Evolutionary conservation across 1,140 invertebrate genomes (phyloP).

Genomic region (Anthonomus grandis): DNA sequence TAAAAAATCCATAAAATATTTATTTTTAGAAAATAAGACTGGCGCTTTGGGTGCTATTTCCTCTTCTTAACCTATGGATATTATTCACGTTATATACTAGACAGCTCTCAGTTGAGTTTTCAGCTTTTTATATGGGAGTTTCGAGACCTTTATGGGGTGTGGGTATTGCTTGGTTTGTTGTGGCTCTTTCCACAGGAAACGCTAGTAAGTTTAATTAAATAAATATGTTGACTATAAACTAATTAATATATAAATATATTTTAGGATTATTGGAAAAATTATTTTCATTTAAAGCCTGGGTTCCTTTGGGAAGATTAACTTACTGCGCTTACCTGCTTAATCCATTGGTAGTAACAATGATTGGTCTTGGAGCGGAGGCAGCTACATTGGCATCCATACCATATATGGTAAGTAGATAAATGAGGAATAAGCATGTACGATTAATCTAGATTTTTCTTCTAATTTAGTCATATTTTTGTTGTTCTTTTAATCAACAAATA

Average conservation of each 20-base stretch:
- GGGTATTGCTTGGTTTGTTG: conserved; percentile 52
- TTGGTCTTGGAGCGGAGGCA: conserved; percentile 28
- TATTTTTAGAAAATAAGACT: conserved; percentile 43
- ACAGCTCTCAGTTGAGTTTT: conserved; percentile 43
- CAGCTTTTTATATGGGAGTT: conserved; percentile 49
- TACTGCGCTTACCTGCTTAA: conserved; percentile 55
- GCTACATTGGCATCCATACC: conserved; percentile 24
- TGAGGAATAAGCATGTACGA: too few relatives aligned
- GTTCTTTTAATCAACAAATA: too few relatives aligned
- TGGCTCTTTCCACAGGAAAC: conserved; percentile 52
- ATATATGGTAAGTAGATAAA: conserved; percentile 22
- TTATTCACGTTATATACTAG: conserved; percentile 49
- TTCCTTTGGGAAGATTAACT: conserved; percentile 53
- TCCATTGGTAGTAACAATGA: conserved; percentile 44
- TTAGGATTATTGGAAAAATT: conserved; percentile 46
- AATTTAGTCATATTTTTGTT: too few relatives aligned
- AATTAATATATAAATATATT: neutral
- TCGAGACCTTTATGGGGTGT: conserved; percentile 52
- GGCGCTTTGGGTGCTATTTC: conserved; percentile 46
- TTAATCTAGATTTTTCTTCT: too few relatives aligned
- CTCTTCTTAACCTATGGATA: conserved; percentile 47
- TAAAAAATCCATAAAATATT: too few relatives aligned
- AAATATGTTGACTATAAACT: neutral
- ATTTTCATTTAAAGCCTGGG: conserved; percentile 48
- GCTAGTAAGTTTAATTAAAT: conserved; percentile 38